phyloP scores from a whole-genome alignment of 2,113 vertebrate species.

The Leiothrix lutea region DNA sequence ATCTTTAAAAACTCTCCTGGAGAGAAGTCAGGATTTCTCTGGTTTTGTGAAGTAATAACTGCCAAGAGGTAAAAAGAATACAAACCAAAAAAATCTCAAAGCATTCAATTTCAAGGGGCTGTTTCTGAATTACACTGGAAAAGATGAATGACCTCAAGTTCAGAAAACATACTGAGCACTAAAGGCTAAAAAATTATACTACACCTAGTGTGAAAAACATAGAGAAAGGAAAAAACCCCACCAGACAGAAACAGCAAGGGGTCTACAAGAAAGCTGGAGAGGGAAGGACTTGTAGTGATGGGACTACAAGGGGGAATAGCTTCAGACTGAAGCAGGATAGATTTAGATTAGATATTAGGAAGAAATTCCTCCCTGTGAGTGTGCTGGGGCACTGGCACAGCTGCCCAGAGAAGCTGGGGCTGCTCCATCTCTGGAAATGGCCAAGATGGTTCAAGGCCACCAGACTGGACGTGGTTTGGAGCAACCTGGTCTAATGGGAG shows the following conservation, averaged over 20 bases:
- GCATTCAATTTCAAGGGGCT: not conserved
- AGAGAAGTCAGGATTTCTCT: not conserved
- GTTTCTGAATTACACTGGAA: not conserved
- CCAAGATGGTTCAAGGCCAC: not conserved
- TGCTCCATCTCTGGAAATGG: not conserved
- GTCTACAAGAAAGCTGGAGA: not conserved
- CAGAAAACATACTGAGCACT: not conserved
- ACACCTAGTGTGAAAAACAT: not conserved
- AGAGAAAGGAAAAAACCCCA: fast-evolving
- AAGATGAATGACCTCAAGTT: not conserved
- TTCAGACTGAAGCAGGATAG: not conserved
- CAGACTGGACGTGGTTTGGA: not conserved
- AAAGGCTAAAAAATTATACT: not conserved
- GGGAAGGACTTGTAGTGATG: not conserved
- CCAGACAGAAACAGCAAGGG: not conserved
- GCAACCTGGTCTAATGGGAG: not conserved
- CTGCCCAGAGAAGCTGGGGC: not conserved
- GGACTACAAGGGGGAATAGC: not conserved
- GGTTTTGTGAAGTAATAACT: not conserved
- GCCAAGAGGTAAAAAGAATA: not conserved
- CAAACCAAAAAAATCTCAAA: not conserved
- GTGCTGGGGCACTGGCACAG: not conserved
- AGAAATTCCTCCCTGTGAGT: not conserved
- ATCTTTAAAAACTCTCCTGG: constrained; percentile 20
- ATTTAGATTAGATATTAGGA: not conserved